Conservation (phyloP, 2,888 invertebrate species). For the Sceliomorpha sp. region DNA sequence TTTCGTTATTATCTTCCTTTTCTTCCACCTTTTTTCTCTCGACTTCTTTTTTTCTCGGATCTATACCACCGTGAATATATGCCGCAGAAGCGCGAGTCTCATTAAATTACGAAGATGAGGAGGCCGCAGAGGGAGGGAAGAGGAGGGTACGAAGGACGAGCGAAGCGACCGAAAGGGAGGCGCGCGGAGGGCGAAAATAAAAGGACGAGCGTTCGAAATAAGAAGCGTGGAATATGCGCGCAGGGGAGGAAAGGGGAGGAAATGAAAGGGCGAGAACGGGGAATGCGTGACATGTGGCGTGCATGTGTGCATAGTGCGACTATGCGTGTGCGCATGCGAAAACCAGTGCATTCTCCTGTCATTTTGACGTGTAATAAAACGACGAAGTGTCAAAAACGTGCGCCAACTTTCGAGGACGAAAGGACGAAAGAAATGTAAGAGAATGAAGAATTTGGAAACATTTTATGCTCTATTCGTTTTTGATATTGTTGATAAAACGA, state of each 20-base stretch:
- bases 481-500: too few relatives aligned
- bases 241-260: constrained; percentile 9
- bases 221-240: constrained; percentile 22
- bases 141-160: constrained; percentile 43
- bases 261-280: constrained; percentile 53
- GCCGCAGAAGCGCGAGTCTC: constrained; percentile 64
- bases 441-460: too few relatives aligned
- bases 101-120: constrained; percentile 62
- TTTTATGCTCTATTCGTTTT: too few relatives aligned
- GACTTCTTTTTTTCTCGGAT: constrained; percentile 25
- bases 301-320: too few relatives aligned
- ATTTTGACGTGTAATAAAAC: constrained; percentile 15
- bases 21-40: background rate
- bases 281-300: constrained; percentile 75
- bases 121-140: constrained; percentile 35
- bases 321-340: constrained; percentile 63
- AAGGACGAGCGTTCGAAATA: constrained; percentile 51
- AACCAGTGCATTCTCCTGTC: constrained; percentile 58
- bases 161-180: constrained; percentile 33
- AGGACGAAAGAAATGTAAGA: too few relatives aligned
- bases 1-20: constrained; percentile 18
- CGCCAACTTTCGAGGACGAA: too few relatives aligned
- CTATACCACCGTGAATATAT: constrained; percentile 51
- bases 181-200: constrained; percentile 45
- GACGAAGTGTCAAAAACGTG: background rate